Evolutionary conservation across 2,797 vertebrate species (phyloP), one percentile per base, ranked within the genome.

Genomic region (Myripristis murdjan): DNA sequence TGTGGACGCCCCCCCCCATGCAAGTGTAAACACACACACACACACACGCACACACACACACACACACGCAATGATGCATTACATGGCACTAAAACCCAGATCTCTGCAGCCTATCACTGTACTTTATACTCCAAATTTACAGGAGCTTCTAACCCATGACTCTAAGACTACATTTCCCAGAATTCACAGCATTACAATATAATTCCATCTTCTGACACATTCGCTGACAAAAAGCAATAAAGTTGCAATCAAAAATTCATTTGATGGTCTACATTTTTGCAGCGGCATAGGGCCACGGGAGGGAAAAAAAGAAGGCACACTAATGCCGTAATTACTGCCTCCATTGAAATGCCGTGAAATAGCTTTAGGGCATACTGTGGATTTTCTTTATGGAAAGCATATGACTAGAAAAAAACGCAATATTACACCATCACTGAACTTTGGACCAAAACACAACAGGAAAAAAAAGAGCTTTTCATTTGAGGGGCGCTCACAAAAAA

Each of bases 281-380:
- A 10, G 64, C 22, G 48, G 76, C 78, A 56, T 20, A 6, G 62
- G 60, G 73, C 79, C 72, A 73, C 64, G 11, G 28, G 18, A 6
- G 43, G 18, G 26, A 72, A 23, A 73, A 8, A 61, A 26, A 80
- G 67, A 85, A 88, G 87, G 84, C 84, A 88, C 87, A 79, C 72
- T 85, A 84, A 88, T 84, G 76, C 82, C 79, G 31, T 83, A 85
- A 84, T 90, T 85, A 89, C 87, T 74, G 83, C 89, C 85, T 89
- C 79, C 64, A 49, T 39, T 83, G 75, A 86, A 85, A 85, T 70
- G 75, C 80, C 3, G 55, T 82, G 77, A 71, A 83, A 84, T 69
- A 60, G 70, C 77, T 70, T 70, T 16, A 62, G 75, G 86, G 65
- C 57, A 53, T 18, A 60, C n/a, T 43, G 33, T 59, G 77, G 75